Evolutionary conservation across 1,140 invertebrate genomes (phyloP).

Genomic region (Drosophila melanica): DNA sequence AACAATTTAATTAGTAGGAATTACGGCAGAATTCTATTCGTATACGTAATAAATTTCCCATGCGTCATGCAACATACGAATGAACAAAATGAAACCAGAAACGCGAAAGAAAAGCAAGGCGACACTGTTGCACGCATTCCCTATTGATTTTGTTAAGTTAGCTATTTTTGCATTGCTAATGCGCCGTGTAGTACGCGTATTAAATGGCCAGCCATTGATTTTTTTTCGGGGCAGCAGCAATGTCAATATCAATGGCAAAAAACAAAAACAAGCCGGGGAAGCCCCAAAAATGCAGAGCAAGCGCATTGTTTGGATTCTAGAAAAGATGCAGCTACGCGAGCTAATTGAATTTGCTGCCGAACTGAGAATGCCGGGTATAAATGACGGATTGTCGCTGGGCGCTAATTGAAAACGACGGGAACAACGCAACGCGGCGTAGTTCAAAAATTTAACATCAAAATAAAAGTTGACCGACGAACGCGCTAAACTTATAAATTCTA

Average conservation of each 20-base stretch:
- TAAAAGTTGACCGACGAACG: constrained; percentile 28
- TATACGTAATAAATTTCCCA: constrained; percentile 52
- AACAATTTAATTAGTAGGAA: constrained; percentile 59
- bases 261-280: constrained; percentile 37
- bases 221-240: constrained; percentile 40
- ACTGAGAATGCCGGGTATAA: constrained; percentile 71
- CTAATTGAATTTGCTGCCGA: constrained; percentile 70
- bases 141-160: constrained; percentile 42
- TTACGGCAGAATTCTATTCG: constrained; percentile 39
- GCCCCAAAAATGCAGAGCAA: constrained; percentile 46
- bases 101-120: constrained; percentile 7
- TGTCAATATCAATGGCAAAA: constrained; percentile 76
- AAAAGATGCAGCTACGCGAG: constrained; percentile 32
- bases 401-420: constrained; percentile 74
- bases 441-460: constrained; percentile 25
- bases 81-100: constrained; percentile 16
- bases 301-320: constrained; percentile 41
- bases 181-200: constrained; percentile 58
- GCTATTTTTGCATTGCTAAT: constrained; percentile 62
- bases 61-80: constrained; percentile 52
- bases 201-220: constrained; percentile 60
- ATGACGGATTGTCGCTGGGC: constrained; percentile 67
- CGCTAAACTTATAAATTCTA: constrained; percentile 20
- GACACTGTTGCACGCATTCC: constrained; percentile 44
- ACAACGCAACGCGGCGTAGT: constrained; percentile 68